Percentiles rank a stretch among this genome's conserved stretches.
Evolutionary conservation across 2,888 invertebrate species (phyloP).

Genomic region (Zygogramma bicolorata): DNA sequence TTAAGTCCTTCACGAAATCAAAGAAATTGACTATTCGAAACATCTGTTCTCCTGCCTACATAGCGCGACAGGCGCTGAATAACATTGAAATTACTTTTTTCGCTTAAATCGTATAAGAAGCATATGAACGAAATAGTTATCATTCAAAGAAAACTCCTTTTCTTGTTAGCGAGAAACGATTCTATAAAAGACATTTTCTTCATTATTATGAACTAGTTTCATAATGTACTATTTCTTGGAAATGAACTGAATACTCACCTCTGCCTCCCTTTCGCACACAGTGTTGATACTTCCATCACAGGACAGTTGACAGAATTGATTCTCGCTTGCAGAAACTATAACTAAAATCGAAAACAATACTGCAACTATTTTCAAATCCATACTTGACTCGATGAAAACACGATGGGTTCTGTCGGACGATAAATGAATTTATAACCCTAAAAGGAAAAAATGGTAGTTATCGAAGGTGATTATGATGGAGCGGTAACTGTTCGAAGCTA

Average conservation of each 20-base stretch:
- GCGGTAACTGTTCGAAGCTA: neutral
- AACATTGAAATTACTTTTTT: no score
- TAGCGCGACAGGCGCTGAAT: no score
- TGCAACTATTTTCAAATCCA: neutral
- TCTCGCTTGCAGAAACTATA: neutral
- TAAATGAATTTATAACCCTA: neutral
- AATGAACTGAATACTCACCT: neutral
- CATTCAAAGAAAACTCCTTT: no score
- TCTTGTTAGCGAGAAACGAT: no score
- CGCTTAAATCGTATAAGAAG: no score
- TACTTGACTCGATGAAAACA: neutral
- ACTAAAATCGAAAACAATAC: neutral
- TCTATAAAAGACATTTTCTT: neutral
- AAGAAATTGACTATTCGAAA: no score
- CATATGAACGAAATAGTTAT: no score
- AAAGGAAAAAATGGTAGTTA: neutral
- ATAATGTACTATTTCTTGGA: neutral
- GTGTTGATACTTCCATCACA: neutral
- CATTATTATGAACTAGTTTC: neutral
- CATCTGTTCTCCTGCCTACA: no score
- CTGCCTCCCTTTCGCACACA: neutral
- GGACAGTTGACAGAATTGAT: neutral
- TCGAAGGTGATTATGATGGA: neutral
- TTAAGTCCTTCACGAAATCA: no score
- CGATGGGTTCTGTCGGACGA: neutral